Evolutionary conservation across 2,888 invertebrate species (phyloP).

Genomic region (Carcina quercana): DNA sequence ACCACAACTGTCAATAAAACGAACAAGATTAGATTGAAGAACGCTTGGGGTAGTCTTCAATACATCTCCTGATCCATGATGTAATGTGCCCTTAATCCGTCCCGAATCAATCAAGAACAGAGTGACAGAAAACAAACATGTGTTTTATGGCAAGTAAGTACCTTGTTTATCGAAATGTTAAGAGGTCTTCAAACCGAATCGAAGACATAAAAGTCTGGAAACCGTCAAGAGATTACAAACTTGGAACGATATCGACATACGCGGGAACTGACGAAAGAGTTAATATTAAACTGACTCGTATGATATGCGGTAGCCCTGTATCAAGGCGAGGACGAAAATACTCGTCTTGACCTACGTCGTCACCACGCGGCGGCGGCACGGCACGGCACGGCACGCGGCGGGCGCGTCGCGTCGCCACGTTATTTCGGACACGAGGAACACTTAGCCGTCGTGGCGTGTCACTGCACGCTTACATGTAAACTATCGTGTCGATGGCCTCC

Average conservation of each 20-base stretch:
- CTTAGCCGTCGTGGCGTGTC: conserved; percentile 30
- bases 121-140: too few relatives aligned
- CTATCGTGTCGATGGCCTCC: conserved; percentile 39
- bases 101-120: too few relatives aligned
- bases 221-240: conserved; percentile 18
- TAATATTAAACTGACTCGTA: conserved; percentile 60
- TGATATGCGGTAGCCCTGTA: conserved; percentile 68
- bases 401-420: conserved; percentile 34
- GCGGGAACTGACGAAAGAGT: conserved; percentile 54
- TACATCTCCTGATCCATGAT: too few relatives aligned
- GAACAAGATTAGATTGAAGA: too few relatives aligned
- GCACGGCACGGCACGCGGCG: conserved; percentile 45
- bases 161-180: too few relatives aligned
- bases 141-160: too few relatives aligned
- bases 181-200: conserved; percentile 4
- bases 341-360: conserved; percentile 64
- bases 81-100: too few relatives aligned
- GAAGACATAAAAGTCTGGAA: conserved; percentile 14
- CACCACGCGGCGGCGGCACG: conserved; percentile 31
- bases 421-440: conserved; percentile 44
- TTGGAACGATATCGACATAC: conserved; percentile 27
- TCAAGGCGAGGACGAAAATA: conserved; percentile 70
- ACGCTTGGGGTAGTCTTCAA: too few relatives aligned
- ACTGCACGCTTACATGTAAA: conserved; percentile 14
- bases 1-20: too few relatives aligned